A percentile compares a stretch with the other conserved stretches of the same genome.
phyloP scores from a whole-genome alignment of 2,797 vertebrate genomes.

The Diplodus puntazzo region DNA sequence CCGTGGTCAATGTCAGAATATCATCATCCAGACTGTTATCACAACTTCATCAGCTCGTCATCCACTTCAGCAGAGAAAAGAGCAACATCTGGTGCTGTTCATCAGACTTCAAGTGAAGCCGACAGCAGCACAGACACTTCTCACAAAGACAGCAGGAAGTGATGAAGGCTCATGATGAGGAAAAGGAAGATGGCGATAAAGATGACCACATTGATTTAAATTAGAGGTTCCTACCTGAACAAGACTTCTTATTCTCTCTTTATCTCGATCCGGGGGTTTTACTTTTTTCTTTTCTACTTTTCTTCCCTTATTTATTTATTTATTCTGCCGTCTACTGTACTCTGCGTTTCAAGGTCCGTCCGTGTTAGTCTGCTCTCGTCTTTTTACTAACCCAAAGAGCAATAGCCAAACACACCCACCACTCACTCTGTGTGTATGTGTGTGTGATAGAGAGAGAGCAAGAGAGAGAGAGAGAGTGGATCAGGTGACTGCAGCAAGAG shows the following conservation, averaged over 20 bases:
- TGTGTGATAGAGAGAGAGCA: background rate
- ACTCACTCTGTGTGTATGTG: slow-evolving; percentile 12
- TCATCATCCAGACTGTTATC: slow-evolving; percentile 3
- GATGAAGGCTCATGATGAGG: slow-evolving; percentile 29
- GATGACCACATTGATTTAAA: background rate
- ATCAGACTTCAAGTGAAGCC: slow-evolving; percentile 57
- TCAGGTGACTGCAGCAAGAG: slow-evolving; percentile 72
- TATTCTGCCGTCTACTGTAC: slow-evolving; percentile 2
- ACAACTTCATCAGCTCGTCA: slow-evolving; percentile 19
- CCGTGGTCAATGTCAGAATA: background rate
- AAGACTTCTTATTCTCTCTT: slow-evolving; percentile 1
- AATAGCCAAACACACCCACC: slow-evolving; percentile 52
- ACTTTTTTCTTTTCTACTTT: background rate
- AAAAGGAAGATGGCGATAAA: slow-evolving; percentile 1
- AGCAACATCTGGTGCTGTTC: slow-evolving; percentile 63
- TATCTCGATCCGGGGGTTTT: slow-evolving; percentile 13
- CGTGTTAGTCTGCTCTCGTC: slow-evolving; percentile 27
- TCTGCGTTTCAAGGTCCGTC: background rate
- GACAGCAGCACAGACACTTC: slow-evolving; percentile 28
- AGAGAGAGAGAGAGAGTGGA: slow-evolving; percentile 22
- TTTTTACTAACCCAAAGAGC: slow-evolving; percentile 46
- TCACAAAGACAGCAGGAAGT: slow-evolving; percentile 28
- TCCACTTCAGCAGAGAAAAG: slow-evolving; percentile 26
- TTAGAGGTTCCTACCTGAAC: slow-evolving; percentile 64
- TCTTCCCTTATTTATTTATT: background rate